phyloP scores from a whole-genome alignment of 2,113 vertebrate species.

The Crotalus tigris region DNA sequence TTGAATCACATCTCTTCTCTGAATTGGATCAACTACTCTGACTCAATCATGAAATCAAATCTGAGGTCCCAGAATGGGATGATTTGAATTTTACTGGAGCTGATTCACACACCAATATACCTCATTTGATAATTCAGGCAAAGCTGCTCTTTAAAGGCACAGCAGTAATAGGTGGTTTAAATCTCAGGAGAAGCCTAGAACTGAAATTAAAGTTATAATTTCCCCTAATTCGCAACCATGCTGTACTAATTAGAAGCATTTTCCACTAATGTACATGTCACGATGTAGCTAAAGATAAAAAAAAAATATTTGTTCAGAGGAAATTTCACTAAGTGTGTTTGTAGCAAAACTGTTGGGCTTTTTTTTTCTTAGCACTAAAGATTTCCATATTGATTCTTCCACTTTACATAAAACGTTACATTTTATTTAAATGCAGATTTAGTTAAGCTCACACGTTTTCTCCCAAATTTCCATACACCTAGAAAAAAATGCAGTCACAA shows the following conservation, averaged over 20 bases:
- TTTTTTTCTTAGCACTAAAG: neutral
- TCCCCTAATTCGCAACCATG: no score
- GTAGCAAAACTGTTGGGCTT: neutral
- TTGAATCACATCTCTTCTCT: neutral
- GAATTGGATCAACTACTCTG: neutral
- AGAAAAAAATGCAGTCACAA: conserved; percentile 32
- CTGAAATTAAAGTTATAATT: neutral
- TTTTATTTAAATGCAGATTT: conserved; percentile 36
- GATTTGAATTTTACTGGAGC: neutral
- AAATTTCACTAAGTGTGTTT: conserved; percentile 19
- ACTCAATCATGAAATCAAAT: neutral
- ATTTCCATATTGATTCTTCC: neutral
- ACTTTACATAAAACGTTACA: conserved; percentile 12
- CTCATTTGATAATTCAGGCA: neutral
- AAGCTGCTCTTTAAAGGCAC: neutral
- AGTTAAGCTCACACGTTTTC: conserved; percentile 28
- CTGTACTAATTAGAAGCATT: neutral
- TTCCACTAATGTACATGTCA: neutral
- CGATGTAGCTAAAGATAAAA: neutral
- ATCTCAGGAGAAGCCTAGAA: neutral
- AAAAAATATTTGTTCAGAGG: neutral
- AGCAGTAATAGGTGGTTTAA: neutral
- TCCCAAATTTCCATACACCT: conserved; percentile 24
- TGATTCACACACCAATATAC: neutral
- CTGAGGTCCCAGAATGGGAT: neutral